Conservation (phyloP, 2,888 invertebrate genomes). For the Ernsta delagoae region DNA sequence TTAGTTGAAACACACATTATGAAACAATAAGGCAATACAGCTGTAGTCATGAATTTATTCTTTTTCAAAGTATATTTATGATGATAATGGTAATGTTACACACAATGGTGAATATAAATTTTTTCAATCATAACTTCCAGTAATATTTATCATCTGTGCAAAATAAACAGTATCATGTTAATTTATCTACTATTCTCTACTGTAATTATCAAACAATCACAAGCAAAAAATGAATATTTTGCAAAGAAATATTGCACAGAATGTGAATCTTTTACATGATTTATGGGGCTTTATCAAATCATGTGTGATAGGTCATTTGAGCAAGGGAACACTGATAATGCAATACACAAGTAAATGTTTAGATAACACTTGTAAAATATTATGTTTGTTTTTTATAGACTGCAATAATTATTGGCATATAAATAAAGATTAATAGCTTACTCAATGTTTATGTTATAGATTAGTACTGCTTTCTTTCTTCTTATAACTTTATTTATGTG, state of each 20-base stretch:
- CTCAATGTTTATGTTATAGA: neutral
- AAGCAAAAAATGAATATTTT: neutral
- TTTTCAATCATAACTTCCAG: neutral
- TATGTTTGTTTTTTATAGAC: slow-evolving; percentile 3
- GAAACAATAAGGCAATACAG: neutral
- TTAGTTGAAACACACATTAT: slow-evolving; percentile 7
- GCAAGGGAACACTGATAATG: neutral
- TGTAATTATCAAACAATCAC: no score
- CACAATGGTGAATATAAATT: neutral
- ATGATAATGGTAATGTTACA: neutral
- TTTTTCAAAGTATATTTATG: neutral
- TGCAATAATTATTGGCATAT: slow-evolving; percentile 4
- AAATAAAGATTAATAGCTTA: slow-evolving; percentile 10
- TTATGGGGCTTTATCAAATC: slow-evolving; percentile 6
- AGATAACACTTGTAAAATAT: slow-evolving; percentile 11
- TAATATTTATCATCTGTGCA: neutral
- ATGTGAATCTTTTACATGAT: slow-evolving; percentile 3
- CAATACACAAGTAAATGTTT: slow-evolving; percentile 13
- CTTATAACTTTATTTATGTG: neutral
- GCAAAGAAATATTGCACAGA: neutral
- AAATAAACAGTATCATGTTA: neutral
- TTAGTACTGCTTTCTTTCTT: slow-evolving; percentile 1
- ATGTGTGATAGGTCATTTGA: slow-evolving; percentile 8
- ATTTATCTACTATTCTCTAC: no score
- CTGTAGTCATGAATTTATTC: neutral